Base-by-base conservation (phyloP, 2,797 vertebrate species). In the Tamandua tetradactyla region DNA sequence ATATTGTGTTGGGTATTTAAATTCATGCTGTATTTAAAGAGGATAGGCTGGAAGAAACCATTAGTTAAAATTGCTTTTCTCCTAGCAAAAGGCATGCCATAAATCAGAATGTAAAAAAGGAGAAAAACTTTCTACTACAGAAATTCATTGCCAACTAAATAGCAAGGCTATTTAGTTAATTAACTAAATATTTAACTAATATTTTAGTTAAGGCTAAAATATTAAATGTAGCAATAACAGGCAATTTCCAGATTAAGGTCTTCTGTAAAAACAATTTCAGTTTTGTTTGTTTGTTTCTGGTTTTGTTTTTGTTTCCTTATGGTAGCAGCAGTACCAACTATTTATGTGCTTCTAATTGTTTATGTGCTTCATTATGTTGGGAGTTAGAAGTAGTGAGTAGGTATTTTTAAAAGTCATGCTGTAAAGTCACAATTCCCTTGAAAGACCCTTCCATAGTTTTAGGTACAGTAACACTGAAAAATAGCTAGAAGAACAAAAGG, bases 101-200 rank as follows among this genome's bases (percentile, higher is more conserved):
- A 74, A 93, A 64, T 93, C 68, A 80, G 89, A 91, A 72, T 17
- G 1, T 84, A 52, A 74, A 61, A 82, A 68, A 42, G 4, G 15
- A 25, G 7, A 52, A 89, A 78, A 40, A 47, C 17, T 79, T 80
- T 66, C 3, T 12, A 88, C 59, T 17, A 93, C 8, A 88, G 52
- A 91, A 87, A 82, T 82, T 55, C 44, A 94, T 71, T 88, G 87
- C 44, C 61, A 92, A 75, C 37, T n/a, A n/a, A n/a, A n/a, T n/a
- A n/a, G n/a, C n/a, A n/a, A n/a, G n/a, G n/a, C n/a, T n/a, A n/a
- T n/a, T n/a, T n/a, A n/a, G n/a, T n/a, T n/a, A n/a, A n/a, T n/a
- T n/a, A n/a, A n/a, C n/a, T n/a, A n/a, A n/a, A n/a, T n/a, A n/a
- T n/a, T n/a, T n/a, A n/a, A n/a, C n/a, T n/a, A n/a, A n/a, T n/a